Evolutionary conservation across 1,140 invertebrate genomes (phyloP).

Genomic region (Magallana ariakensis): DNA sequence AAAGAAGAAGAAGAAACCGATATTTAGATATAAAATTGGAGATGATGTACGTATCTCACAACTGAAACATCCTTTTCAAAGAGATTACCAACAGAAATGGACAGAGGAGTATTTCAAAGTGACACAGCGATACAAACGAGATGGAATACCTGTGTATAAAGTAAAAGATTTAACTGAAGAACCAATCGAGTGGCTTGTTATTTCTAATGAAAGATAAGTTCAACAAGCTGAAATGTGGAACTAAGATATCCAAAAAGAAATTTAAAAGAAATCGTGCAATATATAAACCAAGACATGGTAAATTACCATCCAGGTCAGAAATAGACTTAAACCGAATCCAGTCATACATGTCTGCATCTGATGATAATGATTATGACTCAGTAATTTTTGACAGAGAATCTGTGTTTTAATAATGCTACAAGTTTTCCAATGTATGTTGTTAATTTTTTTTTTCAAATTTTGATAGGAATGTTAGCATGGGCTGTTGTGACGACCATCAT

Average conservation of each 20-base stretch:
- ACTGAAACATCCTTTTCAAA: constrained; percentile 46
- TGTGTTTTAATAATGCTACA: constrained; percentile 5
- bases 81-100: constrained; percentile 55
- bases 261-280: background rate
- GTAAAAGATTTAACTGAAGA: constrained; percentile 49
- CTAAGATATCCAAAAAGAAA: background rate
- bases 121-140: constrained; percentile 29
- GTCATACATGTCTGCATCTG: constrained; percentile 15
- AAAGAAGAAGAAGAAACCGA: too few relatives aligned
- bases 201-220: background rate
- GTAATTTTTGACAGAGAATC: constrained; percentile 15
- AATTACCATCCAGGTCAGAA: constrained; percentile 5
- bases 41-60: constrained; percentile 52
- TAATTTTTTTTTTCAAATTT: background rate
- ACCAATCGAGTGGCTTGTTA: constrained; percentile 20
- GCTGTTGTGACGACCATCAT: background rate
- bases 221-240: background rate
- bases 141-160: constrained; percentile 51
- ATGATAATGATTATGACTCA: constrained; percentile 13
- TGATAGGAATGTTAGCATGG: constrained; percentile 11
- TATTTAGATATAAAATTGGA: constrained; percentile 50
- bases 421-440: background rate
- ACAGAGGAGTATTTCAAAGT: constrained; percentile 54
- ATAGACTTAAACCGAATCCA: background rate
- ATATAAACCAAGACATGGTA: constrained; percentile 11